Evolutionary conservation across 92 coral and sea anemone genomes (phyloP), one percentile per base, ranked within the genome.

Genomic region (Porites divaricata): DNA sequence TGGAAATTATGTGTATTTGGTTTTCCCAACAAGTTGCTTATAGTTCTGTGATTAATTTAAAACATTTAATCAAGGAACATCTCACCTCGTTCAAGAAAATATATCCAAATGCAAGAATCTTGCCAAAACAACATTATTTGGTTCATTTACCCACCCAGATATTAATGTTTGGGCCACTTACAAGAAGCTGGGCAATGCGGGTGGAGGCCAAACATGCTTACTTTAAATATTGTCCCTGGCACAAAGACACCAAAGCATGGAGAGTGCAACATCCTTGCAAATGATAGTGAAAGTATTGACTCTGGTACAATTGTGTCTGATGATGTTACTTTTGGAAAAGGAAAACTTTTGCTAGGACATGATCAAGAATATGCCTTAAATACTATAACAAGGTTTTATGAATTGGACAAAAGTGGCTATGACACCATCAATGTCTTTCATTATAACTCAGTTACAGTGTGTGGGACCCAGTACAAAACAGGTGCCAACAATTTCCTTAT

Each of bases 91-190:
- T 77, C 53, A 85, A 85, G 69, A 45, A 49, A 20, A 28, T 75
- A 11, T 75, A 61, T 54, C 53, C 64, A 2, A 22, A 63, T 8
- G 87, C 87, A 63, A 67, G 75, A 26, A 86, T 86, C 2, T 70
- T 78, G 9, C 89, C 89, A 3, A 86, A 80, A 45, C 90, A 87
- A 26, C 86, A 87, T 63, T 79, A 87, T n/a, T 53, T 87, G 28
- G 86, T 87, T 1, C 90, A 80, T 52, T n/a, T 87, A 23, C 86
- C 90, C 8, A 17, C 81, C 0, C 77, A 28, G 21, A 73, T 87
- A 19, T 22, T 80, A 68, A 80, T 26, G 75, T 87, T 80, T 35
- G 82, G 86, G 0, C 90, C 90, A 45, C 82, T 87, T 11, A 63
- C 81, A 1, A 80, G 86, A 61, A 72, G 45, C 20, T 87, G 90